Evolutionary conservation across 1,140 invertebrate genomes (phyloP), one percentile per base, ranked within the genome.

Genomic region (Leptopilina boulardi): DNA sequence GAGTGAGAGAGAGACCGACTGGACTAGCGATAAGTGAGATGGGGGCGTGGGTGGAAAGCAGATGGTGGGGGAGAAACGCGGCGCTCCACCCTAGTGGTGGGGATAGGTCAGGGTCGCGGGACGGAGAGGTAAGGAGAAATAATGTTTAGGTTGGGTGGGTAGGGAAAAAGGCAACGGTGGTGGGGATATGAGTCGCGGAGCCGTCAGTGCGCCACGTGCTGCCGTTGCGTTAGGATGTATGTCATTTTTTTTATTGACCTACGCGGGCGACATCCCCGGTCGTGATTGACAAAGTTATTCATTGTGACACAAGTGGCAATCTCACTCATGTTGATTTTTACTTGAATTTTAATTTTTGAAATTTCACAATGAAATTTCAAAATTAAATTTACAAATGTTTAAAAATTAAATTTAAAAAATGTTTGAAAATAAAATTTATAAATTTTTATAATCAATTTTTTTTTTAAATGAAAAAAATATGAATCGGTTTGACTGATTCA

Each of bases 201-300:
- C 86, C 88, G 89, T 89, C 90, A 90, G 90, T 91, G 88, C 89
- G 89, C 88, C 90, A 90, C 89, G 90, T 90, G 90, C 89, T 90
- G 89, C 83, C 89, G 87, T 86, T 79, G 86, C 75, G 88, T 80
- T 80, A 89, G 85, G 90, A 86, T 89, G 87, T 87, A 83, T 73
- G 76, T 26, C 26, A 83, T 85, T 80, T 78, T 47, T 71, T 19
- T 70, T 74, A n/a, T 38, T 51, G 2, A 56, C 70, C 42, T 51
- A 59, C 30, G 13, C 76, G 71, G 38, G 71, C 44, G 21, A 44
- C 8, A 59, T n/a, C 34, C 34, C 72, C 56, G 71, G 66, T 80
- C 44, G 26, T 19, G 73, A 42, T 71, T 73, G 44, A 73, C 70
- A 70, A 51, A 76, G 74, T 73, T 66, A n/a, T 75, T 15, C 59